phyloP scores from a whole-genome alignment of 2,888 invertebrate genomes.

The Rhagophthalmus giganteus region DNA sequence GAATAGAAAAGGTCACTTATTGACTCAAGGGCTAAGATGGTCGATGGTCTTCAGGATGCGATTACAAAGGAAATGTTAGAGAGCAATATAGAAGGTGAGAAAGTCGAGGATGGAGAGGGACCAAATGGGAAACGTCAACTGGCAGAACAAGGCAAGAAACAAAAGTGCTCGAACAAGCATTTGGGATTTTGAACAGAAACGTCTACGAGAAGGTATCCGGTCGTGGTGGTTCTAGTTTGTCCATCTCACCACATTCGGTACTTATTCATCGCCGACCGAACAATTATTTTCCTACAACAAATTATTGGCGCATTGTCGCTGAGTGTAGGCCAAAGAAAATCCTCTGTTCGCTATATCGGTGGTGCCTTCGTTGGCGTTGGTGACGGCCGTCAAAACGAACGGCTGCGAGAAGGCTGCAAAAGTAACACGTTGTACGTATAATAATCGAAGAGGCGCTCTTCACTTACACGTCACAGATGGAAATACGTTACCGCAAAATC shows the following conservation, averaged over 20 bases:
- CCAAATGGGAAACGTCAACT: too few species aligned
- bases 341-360: conserved; percentile 73
- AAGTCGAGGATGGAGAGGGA: too few species aligned
- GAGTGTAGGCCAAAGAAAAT: conserved; percentile 70
- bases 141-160: too few species aligned
- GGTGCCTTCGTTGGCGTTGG: conserved; percentile 62
- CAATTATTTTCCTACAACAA: not conserved
- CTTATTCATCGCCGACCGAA: not conserved
- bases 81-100: too few species aligned
- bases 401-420: conserved; percentile 67
- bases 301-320: conserved; percentile 61
- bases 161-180: too few species aligned
- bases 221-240: too few species aligned
- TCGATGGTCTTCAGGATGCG: too few species aligned
- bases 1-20: too few species aligned
- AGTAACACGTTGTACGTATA: too few species aligned
- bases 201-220: too few species aligned
- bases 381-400: conserved; percentile 74
- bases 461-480: conserved; percentile 65
- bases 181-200: not conserved
- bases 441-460: not conserved
- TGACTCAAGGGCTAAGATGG: too few species aligned
- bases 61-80: too few species aligned
- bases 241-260: not conserved
- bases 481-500: conserved; percentile 77